Conservation (phyloP, 2,113 vertebrate genomes). For the Thalassarche chlororhynchos region DNA sequence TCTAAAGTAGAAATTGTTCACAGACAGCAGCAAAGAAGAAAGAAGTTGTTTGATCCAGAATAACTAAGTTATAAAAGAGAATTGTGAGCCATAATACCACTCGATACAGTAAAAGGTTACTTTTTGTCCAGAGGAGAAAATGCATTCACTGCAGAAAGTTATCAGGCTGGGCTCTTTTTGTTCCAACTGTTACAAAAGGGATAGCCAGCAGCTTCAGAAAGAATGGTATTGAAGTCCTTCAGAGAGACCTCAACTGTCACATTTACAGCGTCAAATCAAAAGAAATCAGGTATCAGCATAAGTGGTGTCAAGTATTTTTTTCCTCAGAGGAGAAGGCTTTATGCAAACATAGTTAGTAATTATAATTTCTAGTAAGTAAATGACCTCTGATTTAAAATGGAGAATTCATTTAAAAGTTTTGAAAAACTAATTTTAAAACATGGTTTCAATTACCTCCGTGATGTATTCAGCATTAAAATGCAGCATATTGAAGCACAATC, state of each 20-base stretch:
- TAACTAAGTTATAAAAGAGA: not conserved
- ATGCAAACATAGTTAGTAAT: not conserved
- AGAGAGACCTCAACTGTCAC: not conserved
- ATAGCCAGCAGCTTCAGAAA: conserved; percentile 46
- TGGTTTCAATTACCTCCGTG: not conserved
- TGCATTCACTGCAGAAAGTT: conserved; percentile 51
- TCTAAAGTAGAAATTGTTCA: not conserved
- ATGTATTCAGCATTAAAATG: conserved; percentile 2
- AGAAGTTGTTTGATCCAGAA: not conserved
- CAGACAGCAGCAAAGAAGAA: not conserved
- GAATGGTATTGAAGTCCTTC: conserved; percentile 10
- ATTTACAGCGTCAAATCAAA: conserved; percentile 5
- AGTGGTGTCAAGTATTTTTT: not conserved
- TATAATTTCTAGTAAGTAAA: not conserved
- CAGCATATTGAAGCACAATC: not conserved
- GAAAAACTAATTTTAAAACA: conserved; percentile 8
- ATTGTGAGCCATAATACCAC: not conserved
- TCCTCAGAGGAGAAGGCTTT: not conserved
- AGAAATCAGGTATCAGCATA: not conserved
- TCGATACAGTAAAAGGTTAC: not conserved
- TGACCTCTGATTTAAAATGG: not conserved
- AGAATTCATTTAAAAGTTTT: not conserved
- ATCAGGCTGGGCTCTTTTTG: conserved; percentile 9
- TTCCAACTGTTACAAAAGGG: conserved; percentile 12
- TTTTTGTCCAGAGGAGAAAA: conserved; percentile 32